Base-by-base conservation (phyloP, 2,797 vertebrate genomes). In the Sebastes steindachneri region DNA sequence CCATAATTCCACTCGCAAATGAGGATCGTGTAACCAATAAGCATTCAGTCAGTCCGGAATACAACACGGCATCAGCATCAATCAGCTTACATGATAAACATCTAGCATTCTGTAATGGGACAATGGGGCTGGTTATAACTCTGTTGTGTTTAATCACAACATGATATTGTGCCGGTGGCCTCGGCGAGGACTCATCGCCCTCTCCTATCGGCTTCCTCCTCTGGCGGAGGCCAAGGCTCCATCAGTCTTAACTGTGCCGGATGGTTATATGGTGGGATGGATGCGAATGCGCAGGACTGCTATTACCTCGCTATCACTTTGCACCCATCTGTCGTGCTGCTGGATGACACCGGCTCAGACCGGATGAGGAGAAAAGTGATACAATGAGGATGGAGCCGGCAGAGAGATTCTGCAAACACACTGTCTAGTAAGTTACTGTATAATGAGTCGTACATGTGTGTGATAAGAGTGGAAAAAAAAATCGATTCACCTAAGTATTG, bases 221-320 rank as follows among this genome's bases (percentile, higher is more conserved):
- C 78, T 77, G 73, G 58, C 80, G 66, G 74, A 45, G 88, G 73
- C 85, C 77, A 69, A 72, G 82, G 82, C 58, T 82, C 79, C 80
- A 94, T 95, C 93, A 91, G 87, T 95, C 83, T 68, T 85, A 94
- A 93, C 89, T 68, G 79, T 83, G 86, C 87, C 71, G 77, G 76
- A 85, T 70, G 77, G 77, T 85, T 82, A 64, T 79, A 85, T 53
- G 33, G 60, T 3, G 69, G 76, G 79, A 83, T 77, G 83, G 87
- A 86, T 73, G 82, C 28, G 81, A 88, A 79, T 57, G 66, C 55
- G 26, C 45, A 67, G 70, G 63, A 64, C 86, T 28, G 84, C 86
- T 73, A 87, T 92, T 90, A 85, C 81, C 73, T 69, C 35, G 33
- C 90, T 88, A 93, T 95, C 93, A 78, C 77, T 66, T 64, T 48